Evolutionary conservation across 2,113 vertebrate species (phyloP), one percentile per base, ranked within the genome.

Genomic region (Salvelinus sp.): DNA sequence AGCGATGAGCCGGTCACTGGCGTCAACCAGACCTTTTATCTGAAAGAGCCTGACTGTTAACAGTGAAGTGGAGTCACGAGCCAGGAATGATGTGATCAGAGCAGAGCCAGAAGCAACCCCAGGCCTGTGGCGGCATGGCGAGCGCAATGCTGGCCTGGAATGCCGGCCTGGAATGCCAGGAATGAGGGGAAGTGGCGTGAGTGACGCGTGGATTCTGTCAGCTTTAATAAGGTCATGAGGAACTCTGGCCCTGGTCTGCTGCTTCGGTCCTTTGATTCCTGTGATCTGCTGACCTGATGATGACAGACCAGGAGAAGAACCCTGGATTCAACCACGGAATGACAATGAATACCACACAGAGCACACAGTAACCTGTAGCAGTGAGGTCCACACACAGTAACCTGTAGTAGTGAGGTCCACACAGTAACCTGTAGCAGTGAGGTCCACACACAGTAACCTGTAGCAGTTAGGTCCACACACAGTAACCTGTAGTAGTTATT

Each of bases 141-240:
- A 44, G 25, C 1, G 47, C 66, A 79, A 87, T 85, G 81, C 72
- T 66, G 63, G 2, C 9, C 38, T 44, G 38, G 72, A 79, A 87
- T 85, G 81, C 72, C 62, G 63, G 2, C 38, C 38, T 44, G 38
- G 89, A 93, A 91, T 92, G 89, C 12, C 23, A 75, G 72, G 90
- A 89, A 89, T 83, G 87, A 79, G 22, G 25, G 76, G 48, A 72
- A 71, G 48, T 72, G 66, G 76, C 67, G 76, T 78, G 77, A 79
- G 86, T 76, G 74, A 81, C 90, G 84, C 82, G 84, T 85, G 83
- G 83, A 82, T 86, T 76, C 71, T 81, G 71, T 74, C 80, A 70
- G 81, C 82, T 87, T 78, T 76, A 76, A 87, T 83, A 85, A 81
- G 77, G 86, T 90, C 87, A 84, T 82, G 77, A 79, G 85, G 80